These are phyloP conservation scores for Poeciliopsis prolifica DNA, from an alignment of 2,113 vertebrate species.

Conservation along the genomic window DNA sequence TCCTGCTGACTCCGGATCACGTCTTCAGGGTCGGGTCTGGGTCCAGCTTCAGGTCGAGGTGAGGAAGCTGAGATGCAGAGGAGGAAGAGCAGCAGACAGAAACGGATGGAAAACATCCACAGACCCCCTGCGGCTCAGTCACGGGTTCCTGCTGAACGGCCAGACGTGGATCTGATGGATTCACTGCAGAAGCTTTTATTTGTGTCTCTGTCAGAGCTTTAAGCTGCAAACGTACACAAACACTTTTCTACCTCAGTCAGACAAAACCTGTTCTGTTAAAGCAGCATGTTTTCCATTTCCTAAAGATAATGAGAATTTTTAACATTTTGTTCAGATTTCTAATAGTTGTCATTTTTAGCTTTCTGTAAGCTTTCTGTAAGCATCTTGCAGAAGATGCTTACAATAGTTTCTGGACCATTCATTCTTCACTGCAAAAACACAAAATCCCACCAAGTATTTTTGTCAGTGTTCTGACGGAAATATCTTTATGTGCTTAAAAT, in stretches of 20 bases:
- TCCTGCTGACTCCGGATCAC: slow-evolving; percentile 1
- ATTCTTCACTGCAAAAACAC: too few relatives aligned
- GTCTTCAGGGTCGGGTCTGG: slow-evolving; percentile 3
- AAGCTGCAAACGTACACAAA: not conserved
- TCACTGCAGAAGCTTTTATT: not conserved
- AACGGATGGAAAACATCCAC: not conserved
- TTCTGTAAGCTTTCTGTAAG: too few relatives aligned
- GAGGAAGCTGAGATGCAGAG: slow-evolving; percentile 2
- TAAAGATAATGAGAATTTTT: too few relatives aligned
- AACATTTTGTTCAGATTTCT: too few relatives aligned
- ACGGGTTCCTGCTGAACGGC: not conserved
- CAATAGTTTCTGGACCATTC: too few relatives aligned
- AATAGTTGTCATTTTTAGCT: too few relatives aligned
- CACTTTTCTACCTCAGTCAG: not conserved
- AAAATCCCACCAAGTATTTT: too few relatives aligned
- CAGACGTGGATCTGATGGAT: not conserved
- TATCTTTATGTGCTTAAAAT: not conserved
- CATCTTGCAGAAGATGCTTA: too few relatives aligned
- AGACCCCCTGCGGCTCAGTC: not conserved
- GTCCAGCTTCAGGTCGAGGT: not conserved
- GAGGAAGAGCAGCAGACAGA: slow-evolving; percentile 10
- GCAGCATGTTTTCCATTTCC: too few relatives aligned
- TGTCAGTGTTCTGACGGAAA: too few relatives aligned
- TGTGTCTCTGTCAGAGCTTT: not conserved
- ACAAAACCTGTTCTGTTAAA: not conserved